phyloP scores from a whole-genome alignment of 2,888 invertebrate genomes.

The Eudasyphora cyanicolor region DNA sequence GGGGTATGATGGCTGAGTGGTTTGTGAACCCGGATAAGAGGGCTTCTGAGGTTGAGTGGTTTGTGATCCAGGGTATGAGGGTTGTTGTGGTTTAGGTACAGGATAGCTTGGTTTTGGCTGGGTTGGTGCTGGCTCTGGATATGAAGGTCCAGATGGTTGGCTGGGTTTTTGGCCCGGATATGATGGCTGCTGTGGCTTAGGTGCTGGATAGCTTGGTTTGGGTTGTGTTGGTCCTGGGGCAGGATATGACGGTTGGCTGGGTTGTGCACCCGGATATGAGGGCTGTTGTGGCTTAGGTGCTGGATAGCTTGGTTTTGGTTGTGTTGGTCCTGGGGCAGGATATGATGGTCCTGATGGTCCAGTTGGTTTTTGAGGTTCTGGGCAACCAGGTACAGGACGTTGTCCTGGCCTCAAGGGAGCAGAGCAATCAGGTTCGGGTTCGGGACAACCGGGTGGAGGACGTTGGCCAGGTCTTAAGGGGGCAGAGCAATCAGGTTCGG shows the following conservation, averaged over 20 bases:
- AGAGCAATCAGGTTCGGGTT: conserved; percentile 30
- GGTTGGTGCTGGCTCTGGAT: conserved; percentile 52
- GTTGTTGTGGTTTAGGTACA: conserved; percentile 45
- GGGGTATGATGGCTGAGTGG: conserved; percentile 46
- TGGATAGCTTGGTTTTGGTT: conserved; percentile 27
- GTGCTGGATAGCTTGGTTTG: conserved; percentile 41
- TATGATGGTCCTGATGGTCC: conserved; percentile 37
- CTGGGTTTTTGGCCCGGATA: conserved; percentile 28
- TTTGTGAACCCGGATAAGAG: conserved; percentile 51
- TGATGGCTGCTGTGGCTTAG: conserved; percentile 43
- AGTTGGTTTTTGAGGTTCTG: conserved; percentile 16
- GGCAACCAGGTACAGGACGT: conserved; percentile 42
- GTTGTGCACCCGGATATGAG: conserved; percentile 49
- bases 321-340: conserved; percentile 26
- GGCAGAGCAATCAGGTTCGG: conserved; percentile 40
- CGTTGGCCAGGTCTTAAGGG: conserved; percentile 42
- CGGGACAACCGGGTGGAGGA: conserved; percentile 45
- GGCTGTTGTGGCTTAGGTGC: conserved; percentile 57
- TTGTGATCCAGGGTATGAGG: conserved; percentile 50
- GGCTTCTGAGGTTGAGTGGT: conserved; percentile 51
- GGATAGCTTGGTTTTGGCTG: no score
- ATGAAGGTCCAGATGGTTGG: background rate
- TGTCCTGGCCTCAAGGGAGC: conserved; percentile 39
- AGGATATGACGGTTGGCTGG: conserved; percentile 28
- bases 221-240: conserved; percentile 53